These are phyloP conservation scores for Campylorhamphus procurvoides DNA, from an alignment of 2,113 vertebrate genomes.

Conservation along the genomic window DNA sequence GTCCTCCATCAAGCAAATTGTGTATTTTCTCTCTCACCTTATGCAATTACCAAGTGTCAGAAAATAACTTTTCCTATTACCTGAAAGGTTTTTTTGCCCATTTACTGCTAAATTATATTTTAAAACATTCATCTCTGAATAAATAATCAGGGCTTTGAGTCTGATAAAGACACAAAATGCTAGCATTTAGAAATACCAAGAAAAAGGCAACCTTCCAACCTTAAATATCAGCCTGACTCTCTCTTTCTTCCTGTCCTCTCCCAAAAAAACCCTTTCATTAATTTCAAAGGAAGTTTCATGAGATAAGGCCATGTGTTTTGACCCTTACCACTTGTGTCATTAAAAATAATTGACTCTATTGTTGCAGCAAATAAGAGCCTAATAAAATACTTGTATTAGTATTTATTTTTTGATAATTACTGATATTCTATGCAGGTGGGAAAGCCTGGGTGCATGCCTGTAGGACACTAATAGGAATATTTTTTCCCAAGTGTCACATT, in stretches of 20 bases:
- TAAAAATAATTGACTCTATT: conserved; percentile 38
- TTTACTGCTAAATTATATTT: background rate
- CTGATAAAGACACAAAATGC: background rate
- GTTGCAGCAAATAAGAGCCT: background rate
- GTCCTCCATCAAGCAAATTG: background rate
- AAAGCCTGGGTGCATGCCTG: background rate
- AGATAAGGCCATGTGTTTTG: conserved; percentile 3
- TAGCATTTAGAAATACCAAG: background rate
- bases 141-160: background rate
- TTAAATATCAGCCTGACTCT: background rate
- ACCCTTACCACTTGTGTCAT: background rate
- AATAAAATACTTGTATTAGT: background rate
- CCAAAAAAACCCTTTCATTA: background rate
- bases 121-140: background rate
- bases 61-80: background rate
- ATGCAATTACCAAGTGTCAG: background rate
- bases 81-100: background rate
- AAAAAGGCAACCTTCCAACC: background rate
- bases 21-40: background rate
- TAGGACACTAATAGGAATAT: conserved; percentile 14
- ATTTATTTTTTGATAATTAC: conserved; percentile 37
- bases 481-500: background rate
- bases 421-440: background rate
- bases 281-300: conserved; percentile 2
- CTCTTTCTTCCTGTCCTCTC: background rate